phyloP scores from a whole-genome alignment of 2,113 vertebrate species.

The Brachionichthys hirsutus region DNA sequence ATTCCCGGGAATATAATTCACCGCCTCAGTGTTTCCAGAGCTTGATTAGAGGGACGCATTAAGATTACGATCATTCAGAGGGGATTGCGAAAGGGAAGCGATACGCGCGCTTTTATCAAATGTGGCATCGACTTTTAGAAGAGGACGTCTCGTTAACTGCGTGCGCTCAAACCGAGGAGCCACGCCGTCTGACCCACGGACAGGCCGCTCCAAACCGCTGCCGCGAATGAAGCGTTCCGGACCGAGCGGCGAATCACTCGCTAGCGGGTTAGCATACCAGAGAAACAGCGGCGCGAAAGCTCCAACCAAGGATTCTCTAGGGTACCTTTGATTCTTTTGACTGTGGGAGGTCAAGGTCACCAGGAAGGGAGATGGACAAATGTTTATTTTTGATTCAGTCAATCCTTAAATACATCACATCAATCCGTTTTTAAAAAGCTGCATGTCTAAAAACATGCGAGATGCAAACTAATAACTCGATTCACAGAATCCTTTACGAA shows the following conservation, averaged over 20 bases:
- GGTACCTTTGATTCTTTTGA: too few relatives aligned
- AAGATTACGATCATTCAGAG: slow-evolving; percentile 67
- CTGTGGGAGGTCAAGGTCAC: too few relatives aligned
- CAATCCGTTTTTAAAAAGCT: neutral
- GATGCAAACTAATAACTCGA: neutral
- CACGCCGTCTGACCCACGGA: slow-evolving; percentile 4
- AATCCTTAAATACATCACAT: too few relatives aligned
- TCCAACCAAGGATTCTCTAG: too few relatives aligned
- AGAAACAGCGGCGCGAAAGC: too few relatives aligned
- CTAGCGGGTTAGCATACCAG: too few relatives aligned
- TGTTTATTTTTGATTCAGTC: too few relatives aligned
- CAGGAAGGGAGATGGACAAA: too few relatives aligned
- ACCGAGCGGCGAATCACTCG: too few relatives aligned
- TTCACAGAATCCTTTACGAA: slow-evolving; percentile 48
- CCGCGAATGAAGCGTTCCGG: neutral
- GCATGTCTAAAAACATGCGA: neutral
- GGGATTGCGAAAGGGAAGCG: slow-evolving; percentile 54
- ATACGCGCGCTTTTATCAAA: slow-evolving; percentile 51
- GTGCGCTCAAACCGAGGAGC: slow-evolving; percentile 2
- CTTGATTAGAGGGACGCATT: slow-evolving; percentile 70
- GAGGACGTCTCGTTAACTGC: slow-evolving; percentile 42
- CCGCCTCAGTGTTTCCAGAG: slow-evolving; percentile 53
- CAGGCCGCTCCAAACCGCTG: neutral
- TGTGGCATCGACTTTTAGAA: slow-evolving; percentile 39
- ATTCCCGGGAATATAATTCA: slow-evolving; percentile 57